Conservation (phyloP, 2,888 invertebrate genomes). For the Agrilus biguttatus region DNA sequence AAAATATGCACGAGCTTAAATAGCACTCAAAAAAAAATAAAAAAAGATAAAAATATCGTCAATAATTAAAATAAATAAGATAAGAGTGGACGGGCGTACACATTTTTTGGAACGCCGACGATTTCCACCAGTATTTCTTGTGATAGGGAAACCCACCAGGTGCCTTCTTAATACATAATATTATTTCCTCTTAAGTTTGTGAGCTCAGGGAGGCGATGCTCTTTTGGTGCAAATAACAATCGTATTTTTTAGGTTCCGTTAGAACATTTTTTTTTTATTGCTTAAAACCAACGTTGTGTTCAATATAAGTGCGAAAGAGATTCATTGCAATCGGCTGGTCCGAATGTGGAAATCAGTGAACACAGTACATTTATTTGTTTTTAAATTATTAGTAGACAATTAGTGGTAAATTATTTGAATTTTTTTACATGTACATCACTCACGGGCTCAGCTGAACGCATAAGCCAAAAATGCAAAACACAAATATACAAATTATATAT, state of each 20-base stretch:
- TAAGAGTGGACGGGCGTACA: slow-evolving; percentile 8
- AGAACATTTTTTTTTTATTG: too few species aligned
- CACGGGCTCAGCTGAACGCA: slow-evolving; percentile 1
- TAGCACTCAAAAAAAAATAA: slow-evolving; percentile 8
- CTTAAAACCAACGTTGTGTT: slow-evolving; percentile 28
- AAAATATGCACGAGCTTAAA: slow-evolving; percentile 64
- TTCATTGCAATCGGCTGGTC: slow-evolving; percentile 18
- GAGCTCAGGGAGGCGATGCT: too few species aligned
- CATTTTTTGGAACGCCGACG: slow-evolving; percentile 10
- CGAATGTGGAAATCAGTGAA: slow-evolving; percentile 11
- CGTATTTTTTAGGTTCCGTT: too few species aligned
- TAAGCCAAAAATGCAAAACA: slow-evolving; percentile 5
- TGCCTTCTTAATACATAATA: slow-evolving; percentile 11
- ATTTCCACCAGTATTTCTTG: slow-evolving; percentile 10
- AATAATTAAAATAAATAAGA: slow-evolving; percentile 1
- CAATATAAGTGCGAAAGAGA: slow-evolving; percentile 19
- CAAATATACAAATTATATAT: background rate
- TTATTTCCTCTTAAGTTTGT: slow-evolving; percentile 1
- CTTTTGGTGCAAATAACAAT: too few species aligned
- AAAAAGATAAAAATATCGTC: background rate
- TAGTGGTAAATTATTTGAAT: too few species aligned
- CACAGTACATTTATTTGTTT: background rate
- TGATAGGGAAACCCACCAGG: slow-evolving; percentile 17
- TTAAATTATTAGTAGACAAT: background rate
- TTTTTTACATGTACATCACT: too few species aligned